These are phyloP conservation scores for Euschistus heros DNA, from an alignment of 1,140 invertebrate genomes.

Conservation along the genomic window DNA sequence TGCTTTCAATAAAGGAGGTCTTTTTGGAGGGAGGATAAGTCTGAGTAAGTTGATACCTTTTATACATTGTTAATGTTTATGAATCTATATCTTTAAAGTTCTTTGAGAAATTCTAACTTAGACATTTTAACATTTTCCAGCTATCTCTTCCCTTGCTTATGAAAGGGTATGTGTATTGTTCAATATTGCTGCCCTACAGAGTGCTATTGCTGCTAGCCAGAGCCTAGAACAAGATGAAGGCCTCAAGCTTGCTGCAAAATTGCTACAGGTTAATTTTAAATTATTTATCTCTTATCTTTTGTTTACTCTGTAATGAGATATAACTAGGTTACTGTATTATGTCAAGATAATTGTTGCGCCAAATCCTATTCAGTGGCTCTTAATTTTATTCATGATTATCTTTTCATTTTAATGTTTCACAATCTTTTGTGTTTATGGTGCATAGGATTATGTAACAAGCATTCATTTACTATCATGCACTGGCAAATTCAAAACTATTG, in stretches of 20 bases:
- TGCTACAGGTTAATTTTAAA: conserved; percentile 65
- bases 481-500: too few species aligned
- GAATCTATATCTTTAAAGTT: background rate
- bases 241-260: conserved; percentile 82
- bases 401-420: too few species aligned
- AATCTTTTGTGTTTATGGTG: too few species aligned
- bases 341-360: too few species aligned
- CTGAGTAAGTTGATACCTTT: conserved; percentile 58
- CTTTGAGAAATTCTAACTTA: background rate
- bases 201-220: conserved; percentile 74
- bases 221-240: conserved; percentile 84
- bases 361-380: too few species aligned
- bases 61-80: background rate
- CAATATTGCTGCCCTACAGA: conserved; percentile 93
- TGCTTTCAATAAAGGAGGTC: conserved; percentile 92
- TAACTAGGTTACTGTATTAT: too few species aligned
- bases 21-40: conserved; percentile 87
- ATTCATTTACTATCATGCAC: too few species aligned
- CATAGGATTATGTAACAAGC: too few species aligned
- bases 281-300: background rate
- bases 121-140: conserved; percentile 39
- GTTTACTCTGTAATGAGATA: too few species aligned
- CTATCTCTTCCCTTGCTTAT: conserved; percentile 73
- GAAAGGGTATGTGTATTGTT: conserved; percentile 94
- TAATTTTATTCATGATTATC: too few species aligned